A percentile compares a stretch with the other conserved stretches of the same genome.
phyloP scores from a whole-genome alignment of 2,797 vertebrate species.

The Lateolabrax maculatus region DNA sequence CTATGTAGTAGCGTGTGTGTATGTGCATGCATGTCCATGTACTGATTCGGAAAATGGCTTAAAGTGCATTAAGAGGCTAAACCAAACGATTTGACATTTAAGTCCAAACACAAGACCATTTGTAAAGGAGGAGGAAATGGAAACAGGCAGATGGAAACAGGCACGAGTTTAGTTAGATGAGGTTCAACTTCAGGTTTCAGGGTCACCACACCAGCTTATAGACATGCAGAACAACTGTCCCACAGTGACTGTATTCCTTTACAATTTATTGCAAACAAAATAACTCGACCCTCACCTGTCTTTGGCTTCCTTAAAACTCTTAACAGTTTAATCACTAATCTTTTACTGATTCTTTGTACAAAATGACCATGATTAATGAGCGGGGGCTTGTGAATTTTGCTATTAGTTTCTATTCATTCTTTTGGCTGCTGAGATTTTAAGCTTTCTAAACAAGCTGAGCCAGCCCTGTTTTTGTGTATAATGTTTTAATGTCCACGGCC shows the following conservation, averaged over 20 bases:
- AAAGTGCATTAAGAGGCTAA: constrained; percentile 58
- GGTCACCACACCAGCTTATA: constrained; percentile 3
- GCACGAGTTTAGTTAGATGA: constrained; percentile 16
- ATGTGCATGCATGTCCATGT: not conserved
- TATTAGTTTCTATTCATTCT: not conserved
- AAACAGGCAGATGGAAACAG: constrained; percentile 34
- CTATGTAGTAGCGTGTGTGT: not conserved
- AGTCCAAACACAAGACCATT: constrained; percentile 60
- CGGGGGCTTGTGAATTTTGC: not conserved
- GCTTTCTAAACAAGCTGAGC: not conserved
- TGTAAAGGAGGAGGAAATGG: constrained; percentile 38
- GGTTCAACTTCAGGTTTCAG: constrained; percentile 10
- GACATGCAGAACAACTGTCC: not conserved
- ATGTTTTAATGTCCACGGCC: not conserved
- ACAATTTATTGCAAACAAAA: not conserved
- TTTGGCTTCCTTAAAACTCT: not conserved
- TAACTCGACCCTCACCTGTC: not conserved
- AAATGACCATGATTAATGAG: not conserved
- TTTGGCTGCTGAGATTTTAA: not conserved
- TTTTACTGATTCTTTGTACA: not conserved
- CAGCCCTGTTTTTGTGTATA: not conserved
- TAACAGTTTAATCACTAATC: too few species aligned
- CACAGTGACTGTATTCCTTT: not conserved
- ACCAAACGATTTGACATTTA: constrained; percentile 56
- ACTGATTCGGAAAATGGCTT: constrained; percentile 50